These are phyloP conservation scores for Aythya baeri DNA, from an alignment of 2,113 vertebrate species.

Conservation along the genomic window DNA sequence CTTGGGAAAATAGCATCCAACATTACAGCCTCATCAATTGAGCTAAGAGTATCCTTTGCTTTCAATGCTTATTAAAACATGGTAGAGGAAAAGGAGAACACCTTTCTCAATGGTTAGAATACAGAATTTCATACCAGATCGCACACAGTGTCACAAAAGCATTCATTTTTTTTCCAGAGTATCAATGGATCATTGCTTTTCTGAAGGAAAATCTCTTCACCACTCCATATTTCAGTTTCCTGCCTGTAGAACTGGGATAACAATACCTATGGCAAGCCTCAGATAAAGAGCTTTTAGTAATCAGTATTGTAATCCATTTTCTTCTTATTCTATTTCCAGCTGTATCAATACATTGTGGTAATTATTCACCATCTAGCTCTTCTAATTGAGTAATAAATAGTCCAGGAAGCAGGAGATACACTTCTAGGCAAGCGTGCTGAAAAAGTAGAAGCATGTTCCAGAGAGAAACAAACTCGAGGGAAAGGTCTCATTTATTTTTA, in stretches of 20 bases:
- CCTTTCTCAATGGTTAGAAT: not conserved
- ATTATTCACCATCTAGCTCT: conserved; percentile 40
- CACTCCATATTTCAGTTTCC: not conserved
- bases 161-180: not conserved
- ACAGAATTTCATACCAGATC: not conserved
- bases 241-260: not conserved
- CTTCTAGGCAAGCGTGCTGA: not conserved
- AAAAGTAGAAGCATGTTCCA: conserved; percentile 3
- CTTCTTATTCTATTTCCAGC: conserved; percentile 20
- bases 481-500: conserved; percentile 12
- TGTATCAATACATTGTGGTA: not conserved
- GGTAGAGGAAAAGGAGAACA: not conserved
- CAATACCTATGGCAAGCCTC: not conserved
- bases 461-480: not conserved
- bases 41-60: not conserved
- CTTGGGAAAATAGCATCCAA: not conserved
- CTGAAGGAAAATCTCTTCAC: conserved; percentile 2
- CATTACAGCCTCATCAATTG: not conserved
- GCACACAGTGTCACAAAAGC: not conserved
- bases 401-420: conserved; percentile 11
- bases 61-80: not conserved
- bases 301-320: not conserved
- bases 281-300: conserved; percentile 12
- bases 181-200: not conserved
- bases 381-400: conserved; percentile 44